Evolutionary conservation across 1,140 invertebrate genomes (phyloP).

Genomic region (Theocolax elegans): DNA sequence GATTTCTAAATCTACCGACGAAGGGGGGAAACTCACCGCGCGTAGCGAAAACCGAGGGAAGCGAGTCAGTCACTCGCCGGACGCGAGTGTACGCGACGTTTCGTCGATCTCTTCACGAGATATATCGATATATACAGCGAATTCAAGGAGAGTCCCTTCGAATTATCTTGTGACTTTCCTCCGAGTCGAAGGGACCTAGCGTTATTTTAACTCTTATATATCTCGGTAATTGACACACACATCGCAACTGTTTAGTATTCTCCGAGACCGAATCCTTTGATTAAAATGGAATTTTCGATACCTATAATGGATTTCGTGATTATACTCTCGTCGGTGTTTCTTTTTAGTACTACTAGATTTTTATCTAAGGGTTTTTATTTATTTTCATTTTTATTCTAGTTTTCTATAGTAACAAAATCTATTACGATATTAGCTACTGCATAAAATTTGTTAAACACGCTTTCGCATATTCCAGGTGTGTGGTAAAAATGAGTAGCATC

Average conservation of each 20-base stretch:
- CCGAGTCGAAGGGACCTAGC: constrained; percentile 10
- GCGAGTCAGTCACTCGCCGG: constrained; percentile 34
- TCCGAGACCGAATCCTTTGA: background rate
- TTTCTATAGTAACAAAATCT: too few species aligned
- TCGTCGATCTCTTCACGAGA: constrained; percentile 21
- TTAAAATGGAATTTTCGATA: constrained; percentile 34
- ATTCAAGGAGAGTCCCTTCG: constrained; percentile 4
- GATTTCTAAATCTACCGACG: constrained; percentile 37
- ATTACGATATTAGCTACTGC: too few species aligned
- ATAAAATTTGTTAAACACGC: too few species aligned
- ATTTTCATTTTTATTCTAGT: too few species aligned
- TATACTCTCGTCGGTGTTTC: too few species aligned
- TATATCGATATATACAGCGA: constrained; percentile 34
- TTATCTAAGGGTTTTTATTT: too few species aligned
- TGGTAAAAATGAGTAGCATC: too few species aligned
- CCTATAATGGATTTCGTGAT: constrained; percentile 24
- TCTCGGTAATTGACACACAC: constrained; percentile 37
- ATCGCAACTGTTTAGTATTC: background rate
- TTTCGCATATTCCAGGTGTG: too few species aligned
- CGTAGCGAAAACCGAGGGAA: background rate
- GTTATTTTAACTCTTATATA: constrained; percentile 29
- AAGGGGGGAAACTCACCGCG: background rate
- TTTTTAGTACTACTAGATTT: too few species aligned
- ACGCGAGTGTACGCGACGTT: constrained; percentile 8
- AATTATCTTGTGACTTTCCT: constrained; percentile 22